A percentile compares a stretch with the other conserved stretches of the same genome.
Evolutionary conservation across 2,888 invertebrate genomes (phyloP).

Genomic region (Arctia plantaginis): DNA sequence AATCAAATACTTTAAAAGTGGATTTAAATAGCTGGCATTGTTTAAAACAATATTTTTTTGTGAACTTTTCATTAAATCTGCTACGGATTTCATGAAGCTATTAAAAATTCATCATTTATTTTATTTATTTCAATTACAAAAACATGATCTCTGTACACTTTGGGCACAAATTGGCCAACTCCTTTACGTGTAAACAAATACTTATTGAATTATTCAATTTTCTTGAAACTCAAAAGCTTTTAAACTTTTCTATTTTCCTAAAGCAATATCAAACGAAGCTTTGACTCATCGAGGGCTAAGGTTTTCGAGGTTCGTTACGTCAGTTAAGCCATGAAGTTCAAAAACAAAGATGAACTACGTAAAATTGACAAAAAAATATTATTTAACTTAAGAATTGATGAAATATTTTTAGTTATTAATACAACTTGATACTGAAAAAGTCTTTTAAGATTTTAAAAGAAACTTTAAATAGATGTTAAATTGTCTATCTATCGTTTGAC

Average conservation of each 20-base stretch:
- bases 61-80: too few relatives aligned
- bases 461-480: too few relatives aligned
- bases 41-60: too few relatives aligned
- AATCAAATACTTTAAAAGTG: too few relatives aligned
- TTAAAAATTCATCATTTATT: too few relatives aligned
- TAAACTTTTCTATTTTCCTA: neutral
- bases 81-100: too few relatives aligned
- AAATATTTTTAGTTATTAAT: neutral
- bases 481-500: too few relatives aligned
- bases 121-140: too few relatives aligned
- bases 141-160: too few relatives aligned
- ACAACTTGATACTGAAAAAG: neutral
- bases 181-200: neutral
- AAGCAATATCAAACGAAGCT: neutral
- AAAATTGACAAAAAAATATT: neutral
- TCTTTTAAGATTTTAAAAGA: too few relatives aligned
- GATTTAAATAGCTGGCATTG: too few relatives aligned
- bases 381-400: neutral
- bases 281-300: neutral
- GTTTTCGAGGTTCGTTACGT: neutral
- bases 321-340: neutral
- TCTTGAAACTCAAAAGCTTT: neutral
- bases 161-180: too few relatives aligned
- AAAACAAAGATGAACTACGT: neutral
- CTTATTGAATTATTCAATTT: neutral